These are phyloP conservation scores for Rhopalosiphum nymphaeae DNA, from an alignment of 2,888 invertebrate genomes.

Conservation along the genomic window DNA sequence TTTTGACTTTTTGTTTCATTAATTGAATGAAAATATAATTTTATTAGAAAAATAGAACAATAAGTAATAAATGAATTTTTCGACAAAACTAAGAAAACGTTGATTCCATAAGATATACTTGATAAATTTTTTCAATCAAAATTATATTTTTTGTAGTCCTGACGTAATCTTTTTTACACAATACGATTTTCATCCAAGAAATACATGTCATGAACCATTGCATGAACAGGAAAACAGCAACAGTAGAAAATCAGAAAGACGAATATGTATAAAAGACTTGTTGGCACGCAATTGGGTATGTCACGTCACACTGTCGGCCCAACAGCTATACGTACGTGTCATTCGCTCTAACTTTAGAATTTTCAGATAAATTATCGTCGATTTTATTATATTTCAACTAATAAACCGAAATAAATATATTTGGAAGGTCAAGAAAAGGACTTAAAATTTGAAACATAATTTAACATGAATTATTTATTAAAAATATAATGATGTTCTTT, in stretches of 20 bases:
- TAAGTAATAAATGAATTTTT: not conserved
- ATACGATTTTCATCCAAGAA: constrained; percentile 6
- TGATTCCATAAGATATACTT: not conserved
- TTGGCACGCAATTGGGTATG: constrained; percentile 38
- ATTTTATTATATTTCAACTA: constrained; percentile 33
- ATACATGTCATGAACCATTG: not conserved
- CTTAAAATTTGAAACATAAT: not conserved
- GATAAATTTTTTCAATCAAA: not conserved
- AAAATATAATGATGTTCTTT: not conserved
- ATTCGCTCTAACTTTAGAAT: not conserved
- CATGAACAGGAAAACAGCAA: constrained; percentile 33
- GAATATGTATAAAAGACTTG: constrained; percentile 31
- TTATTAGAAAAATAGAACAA: not conserved
- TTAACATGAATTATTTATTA: not conserved
- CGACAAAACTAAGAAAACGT: not conserved
- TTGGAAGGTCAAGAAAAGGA: not conserved
- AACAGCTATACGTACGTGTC: constrained; percentile 38
- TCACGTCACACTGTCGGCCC: constrained; percentile 18
- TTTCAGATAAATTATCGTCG: constrained; percentile 31
- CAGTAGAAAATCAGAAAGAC: constrained; percentile 30
- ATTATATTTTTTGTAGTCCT: not conserved
- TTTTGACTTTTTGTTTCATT: not conserved
- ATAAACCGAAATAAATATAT: not conserved
- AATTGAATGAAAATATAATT: not conserved
- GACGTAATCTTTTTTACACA: not conserved